Conservation (phyloP, 1,140 invertebrate species). For the Sycophila sp. region DNA sequence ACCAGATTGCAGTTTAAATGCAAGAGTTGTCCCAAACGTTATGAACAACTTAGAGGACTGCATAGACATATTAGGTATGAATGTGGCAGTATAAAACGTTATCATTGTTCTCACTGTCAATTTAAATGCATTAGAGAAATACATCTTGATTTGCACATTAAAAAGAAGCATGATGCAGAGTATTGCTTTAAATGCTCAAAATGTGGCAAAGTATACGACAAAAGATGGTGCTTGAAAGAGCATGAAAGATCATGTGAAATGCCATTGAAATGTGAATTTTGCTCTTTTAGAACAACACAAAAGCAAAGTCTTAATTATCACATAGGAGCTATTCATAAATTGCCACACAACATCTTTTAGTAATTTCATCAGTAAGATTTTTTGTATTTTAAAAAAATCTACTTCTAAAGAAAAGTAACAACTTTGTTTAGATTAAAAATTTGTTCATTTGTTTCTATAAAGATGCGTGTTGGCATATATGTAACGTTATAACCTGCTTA, state of each 20-base stretch:
- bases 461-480: conserved; percentile 26
- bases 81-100: conserved; percentile 38
- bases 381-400: not conserved
- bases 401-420: not conserved
- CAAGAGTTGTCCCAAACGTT: conserved; percentile 33
- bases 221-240: conserved; percentile 37
- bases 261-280: conserved; percentile 37
- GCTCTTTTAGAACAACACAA: conserved; percentile 36
- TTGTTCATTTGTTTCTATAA: conserved; percentile 27
- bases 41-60: conserved; percentile 35
- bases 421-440: conserved; percentile 19
- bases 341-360: conserved; percentile 37
- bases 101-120: conserved; percentile 36
- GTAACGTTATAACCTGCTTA: conserved; percentile 26
- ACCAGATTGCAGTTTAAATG: conserved; percentile 36
- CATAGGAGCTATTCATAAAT: conserved; percentile 36
- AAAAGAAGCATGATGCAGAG: conserved; percentile 36
- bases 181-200: conserved; percentile 37
- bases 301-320: conserved; percentile 40
- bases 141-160: conserved; percentile 39
- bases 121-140: conserved; percentile 37
- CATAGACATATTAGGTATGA: conserved; percentile 38
- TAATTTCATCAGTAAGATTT: not conserved
- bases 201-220: conserved; percentile 36
- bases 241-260: conserved; percentile 38